phyloP scores from a whole-genome alignment of 2,113 vertebrate species.

The Xiphorhynchus elegans region DNA sequence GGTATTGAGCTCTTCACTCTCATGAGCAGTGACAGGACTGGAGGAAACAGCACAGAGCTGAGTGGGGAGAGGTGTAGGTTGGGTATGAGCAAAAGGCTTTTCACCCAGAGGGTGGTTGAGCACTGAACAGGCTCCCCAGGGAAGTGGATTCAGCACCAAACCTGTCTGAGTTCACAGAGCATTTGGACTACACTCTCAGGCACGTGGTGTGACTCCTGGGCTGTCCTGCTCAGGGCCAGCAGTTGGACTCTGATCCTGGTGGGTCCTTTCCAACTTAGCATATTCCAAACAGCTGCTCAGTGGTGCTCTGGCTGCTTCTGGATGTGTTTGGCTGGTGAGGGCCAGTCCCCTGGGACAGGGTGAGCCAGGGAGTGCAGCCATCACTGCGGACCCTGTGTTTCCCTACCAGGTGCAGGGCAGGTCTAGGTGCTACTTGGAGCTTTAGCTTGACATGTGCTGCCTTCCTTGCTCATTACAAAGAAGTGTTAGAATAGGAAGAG shows the following conservation, averaged over 20 bases:
- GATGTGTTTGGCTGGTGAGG: accelerated
- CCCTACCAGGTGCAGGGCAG: not conserved
- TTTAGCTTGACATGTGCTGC: accelerated
- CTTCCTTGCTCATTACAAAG: accelerated
- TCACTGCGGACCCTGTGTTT: accelerated
- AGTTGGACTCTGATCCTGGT: not conserved
- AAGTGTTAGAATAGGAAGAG: accelerated
- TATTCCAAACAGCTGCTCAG: accelerated
- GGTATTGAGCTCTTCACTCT: not conserved
- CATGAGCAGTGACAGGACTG: not conserved
- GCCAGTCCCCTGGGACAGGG: not conserved
- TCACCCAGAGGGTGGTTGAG: not conserved
- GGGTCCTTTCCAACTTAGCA: not conserved
- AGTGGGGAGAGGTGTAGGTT: not conserved
- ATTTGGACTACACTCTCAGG: accelerated
- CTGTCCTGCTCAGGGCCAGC: not conserved
- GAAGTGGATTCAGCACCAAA: no score
- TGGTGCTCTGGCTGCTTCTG: not conserved
- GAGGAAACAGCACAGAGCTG: not conserved
- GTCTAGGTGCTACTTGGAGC: not conserved
- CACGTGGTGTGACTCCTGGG: not conserved
- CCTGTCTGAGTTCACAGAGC: not conserved
- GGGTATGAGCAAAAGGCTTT: not conserved
- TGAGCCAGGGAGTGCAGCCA: accelerated
- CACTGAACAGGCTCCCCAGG: not conserved